phyloP scores from a whole-genome alignment of 2,113 vertebrate genomes.

The Petromus typicus region DNA sequence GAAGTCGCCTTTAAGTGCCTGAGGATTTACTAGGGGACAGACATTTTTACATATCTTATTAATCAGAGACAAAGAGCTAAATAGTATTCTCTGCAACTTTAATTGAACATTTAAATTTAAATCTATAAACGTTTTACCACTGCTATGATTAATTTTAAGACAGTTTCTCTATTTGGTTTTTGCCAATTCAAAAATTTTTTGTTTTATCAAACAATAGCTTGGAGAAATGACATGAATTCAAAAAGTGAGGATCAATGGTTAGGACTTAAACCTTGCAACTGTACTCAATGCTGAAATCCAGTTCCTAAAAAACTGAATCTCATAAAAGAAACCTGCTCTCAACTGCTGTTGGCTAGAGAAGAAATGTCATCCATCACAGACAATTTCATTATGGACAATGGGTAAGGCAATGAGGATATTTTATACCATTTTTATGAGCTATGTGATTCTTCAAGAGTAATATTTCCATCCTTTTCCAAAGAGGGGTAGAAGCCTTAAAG shows the following conservation, averaged over 20 bases:
- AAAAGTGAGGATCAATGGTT: not conserved
- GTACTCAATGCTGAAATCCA: not conserved
- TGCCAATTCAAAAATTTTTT: not conserved
- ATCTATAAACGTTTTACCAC: not conserved
- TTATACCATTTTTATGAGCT: not conserved
- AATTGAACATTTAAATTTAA: constrained; percentile 47
- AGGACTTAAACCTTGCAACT: not conserved
- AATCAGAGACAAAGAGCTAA: constrained; percentile 8
- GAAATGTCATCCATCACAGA: not conserved
- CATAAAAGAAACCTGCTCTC: not conserved
- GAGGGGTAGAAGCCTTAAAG: not conserved
- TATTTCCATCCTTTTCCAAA: not conserved
- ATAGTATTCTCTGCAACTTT: not conserved
- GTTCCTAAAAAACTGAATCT: not conserved
- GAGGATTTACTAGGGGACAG: not conserved
- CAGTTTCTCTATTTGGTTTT: not conserved
- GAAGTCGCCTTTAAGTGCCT: constrained; percentile 45
- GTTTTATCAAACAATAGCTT: not conserved
- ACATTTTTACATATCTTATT: not conserved
- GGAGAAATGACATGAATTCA: not conserved
- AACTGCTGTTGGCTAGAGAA: not conserved
- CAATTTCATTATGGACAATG: not conserved
- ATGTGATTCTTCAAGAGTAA: not conserved
- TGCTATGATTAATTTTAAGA: constrained; percentile 13
- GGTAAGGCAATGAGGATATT: not conserved